Base-by-base conservation (phyloP, 2,888 invertebrate species). In the Drosophila phalerata region DNA sequence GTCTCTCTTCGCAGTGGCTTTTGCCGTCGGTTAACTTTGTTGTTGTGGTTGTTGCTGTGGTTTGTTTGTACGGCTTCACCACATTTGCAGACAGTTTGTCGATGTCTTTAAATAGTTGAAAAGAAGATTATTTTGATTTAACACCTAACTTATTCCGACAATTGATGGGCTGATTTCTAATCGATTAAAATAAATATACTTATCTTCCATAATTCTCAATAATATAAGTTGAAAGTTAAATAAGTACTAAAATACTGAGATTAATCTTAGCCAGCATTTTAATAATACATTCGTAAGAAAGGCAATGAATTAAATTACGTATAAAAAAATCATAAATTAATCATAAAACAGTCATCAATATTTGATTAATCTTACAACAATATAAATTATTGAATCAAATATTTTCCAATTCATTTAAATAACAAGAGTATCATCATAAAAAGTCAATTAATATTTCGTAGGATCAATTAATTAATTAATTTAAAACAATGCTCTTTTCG, bases 11-110 rank as follows among this genome's bases (percentile, higher is more conserved):
- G 56, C 40, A 61, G 70, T 51, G 73, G 64, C 55, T 71, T 65
- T 73, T 73, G 69, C 76, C 77, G 76, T 77, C 76, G 76, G 73
- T 61, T 58, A 30, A 10, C 38, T 13, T 52, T 71, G 9, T 66
- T 62, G 37, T 37, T 73, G 25, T 62, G 52, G 42, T 53, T 32
- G 47, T 61, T 67, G 38, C 38, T 53, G 77, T 40, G 62, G 77
- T 72, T 68, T 68, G 32, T 58, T 76, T 72, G 37, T 72, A 48
- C 56, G 76, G 73, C 76, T 76, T 76, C 76, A 17, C 8, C n/a
- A 28, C 22, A 47, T 49, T 51, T 49, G 65, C 38, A 25, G 61
- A 63, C 57, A 58, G 28, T 55, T 52, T 30, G 28, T 48, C 30
- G 42, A 40, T 51, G 34, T 19, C 19, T 53, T 15, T 34, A 13